phyloP scores from a whole-genome alignment of 2,113 vertebrate species.

The Pangasianodon hypophthalmus region DNA sequence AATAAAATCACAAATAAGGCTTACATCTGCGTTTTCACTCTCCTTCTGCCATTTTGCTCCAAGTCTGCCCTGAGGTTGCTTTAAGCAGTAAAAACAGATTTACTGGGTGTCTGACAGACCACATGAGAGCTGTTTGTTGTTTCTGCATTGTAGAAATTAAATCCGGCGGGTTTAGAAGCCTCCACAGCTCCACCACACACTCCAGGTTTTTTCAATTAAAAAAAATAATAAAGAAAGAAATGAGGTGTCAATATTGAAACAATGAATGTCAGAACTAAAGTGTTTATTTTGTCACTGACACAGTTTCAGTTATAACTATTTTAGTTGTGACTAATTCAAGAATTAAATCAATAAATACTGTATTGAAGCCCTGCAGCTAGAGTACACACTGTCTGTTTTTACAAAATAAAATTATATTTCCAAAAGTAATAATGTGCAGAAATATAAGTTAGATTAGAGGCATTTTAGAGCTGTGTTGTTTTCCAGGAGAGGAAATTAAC shows the following conservation, averaged over 20 bases:
- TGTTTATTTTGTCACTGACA: constrained; percentile 21
- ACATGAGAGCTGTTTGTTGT: constrained; percentile 44
- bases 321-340: constrained; percentile 31
- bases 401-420: background rate
- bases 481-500: constrained; percentile 33
- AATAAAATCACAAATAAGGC: constrained; percentile 44
- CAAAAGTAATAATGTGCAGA: constrained; percentile 11
- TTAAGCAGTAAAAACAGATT: constrained; percentile 48
- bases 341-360: constrained; percentile 43
- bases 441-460: constrained; percentile 21
- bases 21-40: constrained; percentile 45
- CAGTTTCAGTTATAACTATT: constrained; percentile 28
- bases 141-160: constrained; percentile 42
- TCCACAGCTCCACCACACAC: background rate
- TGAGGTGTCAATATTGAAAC: constrained; percentile 39
- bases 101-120: constrained; percentile 44
- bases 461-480: constrained; percentile 16
- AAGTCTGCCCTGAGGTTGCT: constrained; percentile 31
- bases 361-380: constrained; percentile 25
- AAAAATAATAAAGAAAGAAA: constrained; percentile 27
- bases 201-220: constrained; percentile 24
- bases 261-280: constrained; percentile 32
- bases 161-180: constrained; percentile 21
- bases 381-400: background rate
- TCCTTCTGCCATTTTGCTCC: constrained; percentile 28